Evolutionary conservation across 92 coral and sea anemone genomes (phyloP).

Genomic region (Virgularia gustaviana): DNA sequence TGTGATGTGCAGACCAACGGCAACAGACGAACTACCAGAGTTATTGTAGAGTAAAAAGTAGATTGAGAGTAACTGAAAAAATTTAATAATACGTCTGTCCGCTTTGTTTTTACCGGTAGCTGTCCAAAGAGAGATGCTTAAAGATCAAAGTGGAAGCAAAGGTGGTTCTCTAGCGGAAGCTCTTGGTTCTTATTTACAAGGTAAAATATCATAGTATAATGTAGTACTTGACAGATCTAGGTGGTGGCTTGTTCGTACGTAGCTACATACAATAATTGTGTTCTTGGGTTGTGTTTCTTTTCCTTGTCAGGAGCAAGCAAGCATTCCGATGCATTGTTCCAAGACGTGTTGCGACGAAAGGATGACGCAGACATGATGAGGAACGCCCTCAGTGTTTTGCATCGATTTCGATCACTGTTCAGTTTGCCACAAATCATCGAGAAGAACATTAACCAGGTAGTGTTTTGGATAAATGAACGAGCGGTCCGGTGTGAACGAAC

Average conservation of each 20-base stretch:
- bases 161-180: slow-evolving; percentile 95
- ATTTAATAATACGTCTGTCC: too few species aligned
- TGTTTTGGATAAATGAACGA: background rate
- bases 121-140: slow-evolving; percentile 87
- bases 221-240: too few species aligned
- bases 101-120: slow-evolving; percentile 43
- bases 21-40: too few species aligned
- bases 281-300: background rate
- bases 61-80: too few species aligned
- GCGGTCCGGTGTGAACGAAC: too few species aligned
- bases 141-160: slow-evolving; percentile 90
- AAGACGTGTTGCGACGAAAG: slow-evolving; percentile 88
- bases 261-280: background rate
- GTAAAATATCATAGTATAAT: slow-evolving; percentile 39
- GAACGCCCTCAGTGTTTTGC: slow-evolving; percentile 91
- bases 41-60: too few species aligned
- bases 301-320: slow-evolving; percentile 83
- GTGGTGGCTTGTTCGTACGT: too few species aligned
- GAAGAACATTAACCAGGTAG: slow-evolving; percentile 85
- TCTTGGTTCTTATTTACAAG: slow-evolving; percentile 86
- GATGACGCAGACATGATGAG: slow-evolving; percentile 98
- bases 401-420: slow-evolving; percentile 87
- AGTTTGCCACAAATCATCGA: slow-evolving; percentile 96
- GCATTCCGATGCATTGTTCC: slow-evolving; percentile 95
- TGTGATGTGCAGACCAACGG: too few species aligned